A percentile compares a stretch with the other conserved stretches of the same genome.
phyloP scores from a whole-genome alignment of 2,797 vertebrate genomes.

The Catostomus latipinnis region DNA sequence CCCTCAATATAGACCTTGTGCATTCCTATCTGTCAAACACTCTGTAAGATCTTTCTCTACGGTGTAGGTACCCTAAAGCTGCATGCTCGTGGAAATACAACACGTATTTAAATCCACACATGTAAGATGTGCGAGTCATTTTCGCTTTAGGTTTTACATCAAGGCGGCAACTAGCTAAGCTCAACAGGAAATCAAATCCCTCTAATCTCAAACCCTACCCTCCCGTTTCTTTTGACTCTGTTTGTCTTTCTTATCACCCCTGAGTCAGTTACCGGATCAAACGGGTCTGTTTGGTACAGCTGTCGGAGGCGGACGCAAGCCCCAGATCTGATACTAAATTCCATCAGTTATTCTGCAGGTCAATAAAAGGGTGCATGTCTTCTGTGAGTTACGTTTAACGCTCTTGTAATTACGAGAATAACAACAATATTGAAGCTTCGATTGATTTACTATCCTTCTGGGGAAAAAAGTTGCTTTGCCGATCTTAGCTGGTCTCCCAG shows the following conservation, averaged over 20 bases:
- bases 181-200: slow-evolving; percentile 24
- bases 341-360: slow-evolving; percentile 26
- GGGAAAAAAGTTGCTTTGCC: too few relatives aligned
- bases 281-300: slow-evolving; percentile 27
- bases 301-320: background rate
- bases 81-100: too few relatives aligned
- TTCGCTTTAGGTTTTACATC: background rate
- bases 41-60: too few relatives aligned
- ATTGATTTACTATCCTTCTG: too few relatives aligned
- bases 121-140: too few relatives aligned
- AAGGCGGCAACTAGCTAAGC: background rate
- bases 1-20: too few relatives aligned
- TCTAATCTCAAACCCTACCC: slow-evolving; percentile 21
- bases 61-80: too few relatives aligned
- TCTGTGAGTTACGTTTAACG: slow-evolving; percentile 21
- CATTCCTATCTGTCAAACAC: too few relatives aligned
- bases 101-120: too few relatives aligned
- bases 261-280: slow-evolving; percentile 47
- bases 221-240: background rate
- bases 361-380: background rate
- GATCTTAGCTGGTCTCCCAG: too few relatives aligned
- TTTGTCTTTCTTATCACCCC: slow-evolving; percentile 33
- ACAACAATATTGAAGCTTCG: too few relatives aligned
- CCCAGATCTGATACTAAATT: slow-evolving; percentile 1
- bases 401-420: slow-evolving; percentile 4